Evolutionary conservation across 2,888 invertebrate genomes (phyloP), one percentile per base, ranked within the genome.

Genomic region (Anoplius nigerrimus): DNA sequence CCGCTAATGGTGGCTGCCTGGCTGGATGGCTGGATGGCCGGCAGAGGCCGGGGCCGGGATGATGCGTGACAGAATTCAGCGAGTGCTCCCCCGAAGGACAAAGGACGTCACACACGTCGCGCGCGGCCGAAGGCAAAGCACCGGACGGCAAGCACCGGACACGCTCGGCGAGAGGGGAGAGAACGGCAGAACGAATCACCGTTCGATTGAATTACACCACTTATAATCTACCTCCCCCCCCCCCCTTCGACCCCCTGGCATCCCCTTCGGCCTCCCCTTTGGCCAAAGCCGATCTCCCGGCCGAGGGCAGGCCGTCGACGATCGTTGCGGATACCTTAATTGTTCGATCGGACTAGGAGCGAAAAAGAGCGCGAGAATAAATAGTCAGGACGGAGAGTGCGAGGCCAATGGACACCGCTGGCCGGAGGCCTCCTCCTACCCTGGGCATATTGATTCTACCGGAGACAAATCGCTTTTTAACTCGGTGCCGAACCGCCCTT

Each of bases 181-280:
- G 78, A 82, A 82, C 75, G 75, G 79, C 77, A 80, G 84, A 34
- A 34, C 34, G 34, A 34, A 84, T 85, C 82, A 81, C 76, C 76
- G 76, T 80, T 84, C 84, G 82, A 86, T 86, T 81, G 84, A 81
- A 82, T 87, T 84, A 81, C 82, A 82, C 80, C 84, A 83, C 81
- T 84, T 85, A 82, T 84, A 72, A 34, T 11, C 34, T 13, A n/a
- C 34, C 34, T 6, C 1, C 34, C 24, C 3, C 24, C 24, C 3
- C 2, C 24, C 3, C 24, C 24, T 2, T 6, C 24, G 24, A 24
- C 24, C 3, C 24, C 24, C n/a, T n/a, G n/a, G n/a, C n/a, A n/a
- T n/a, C 80, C 84, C 81, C 78, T 79, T 74, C 24, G 46, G 53
- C n/a, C 20, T 1, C 3, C 48, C 20, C 2, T 48, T 2, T 48